phyloP scores from a whole-genome alignment of 2,797 vertebrate genomes.

The Huso huso region DNA sequence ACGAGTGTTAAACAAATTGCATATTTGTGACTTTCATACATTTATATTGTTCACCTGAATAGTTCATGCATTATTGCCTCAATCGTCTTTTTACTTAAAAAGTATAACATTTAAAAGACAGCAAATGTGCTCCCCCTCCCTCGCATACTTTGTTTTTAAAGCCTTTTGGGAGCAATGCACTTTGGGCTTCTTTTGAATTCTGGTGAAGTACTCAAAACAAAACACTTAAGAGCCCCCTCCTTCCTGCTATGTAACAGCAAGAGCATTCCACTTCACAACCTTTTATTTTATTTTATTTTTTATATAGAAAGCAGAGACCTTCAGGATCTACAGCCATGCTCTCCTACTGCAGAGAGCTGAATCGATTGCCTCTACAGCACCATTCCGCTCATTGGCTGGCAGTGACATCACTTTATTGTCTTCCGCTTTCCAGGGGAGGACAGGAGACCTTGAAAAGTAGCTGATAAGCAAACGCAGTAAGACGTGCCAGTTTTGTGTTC shows the following conservation, averaged over 20 bases:
- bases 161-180: too few relatives aligned
- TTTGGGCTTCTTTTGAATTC: constrained; percentile 20
- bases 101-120: too few relatives aligned
- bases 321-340: accelerated
- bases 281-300: too few relatives aligned
- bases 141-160: too few relatives aligned
- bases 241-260: neutral
- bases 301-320: too few relatives aligned
- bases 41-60: too few relatives aligned
- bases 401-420: constrained; percentile 13
- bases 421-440: constrained; percentile 9
- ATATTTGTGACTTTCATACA: too few relatives aligned
- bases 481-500: neutral
- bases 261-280: too few relatives aligned
- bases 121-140: too few relatives aligned
- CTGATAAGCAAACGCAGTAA: constrained; percentile 14
- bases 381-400: neutral
- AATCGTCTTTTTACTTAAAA: too few relatives aligned
- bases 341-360: neutral
- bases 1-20: too few relatives aligned
- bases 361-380: neutral
- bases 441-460: constrained; percentile 7
- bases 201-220: constrained; percentile 5
- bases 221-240: neutral
- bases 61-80: too few relatives aligned